Conservation (phyloP, 64 coral and sea anemone species). For the Stylophora pistillata region DNA sequence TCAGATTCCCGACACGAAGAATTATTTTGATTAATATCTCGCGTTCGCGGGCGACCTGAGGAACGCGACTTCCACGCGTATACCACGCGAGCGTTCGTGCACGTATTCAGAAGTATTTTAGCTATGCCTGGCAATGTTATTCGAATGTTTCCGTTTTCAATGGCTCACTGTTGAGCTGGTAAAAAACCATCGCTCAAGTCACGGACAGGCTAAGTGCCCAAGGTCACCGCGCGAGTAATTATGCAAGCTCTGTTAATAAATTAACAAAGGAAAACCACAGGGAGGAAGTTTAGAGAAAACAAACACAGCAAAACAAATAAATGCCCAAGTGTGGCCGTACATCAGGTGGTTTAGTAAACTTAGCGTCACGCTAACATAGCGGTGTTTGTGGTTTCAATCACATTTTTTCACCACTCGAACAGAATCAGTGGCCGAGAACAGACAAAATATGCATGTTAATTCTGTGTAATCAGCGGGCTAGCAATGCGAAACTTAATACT, state of each 20-base stretch:
- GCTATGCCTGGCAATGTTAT: conserved; percentile 5
- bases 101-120: neutral
- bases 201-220: neutral
- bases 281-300: conserved; percentile 47
- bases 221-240: conserved; percentile 17
- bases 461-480: neutral
- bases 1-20: too few species aligned
- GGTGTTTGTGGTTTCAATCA: neutral
- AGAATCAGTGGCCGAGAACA: neutral
- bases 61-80: neutral
- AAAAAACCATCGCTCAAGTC: conserved; percentile 19
- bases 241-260: conserved; percentile 38
- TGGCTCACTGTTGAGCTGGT: conserved; percentile 16
- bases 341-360: conserved; percentile 21
- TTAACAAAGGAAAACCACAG: conserved; percentile 37
- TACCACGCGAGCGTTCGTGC: neutral
- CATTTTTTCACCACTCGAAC: neutral
- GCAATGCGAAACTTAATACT: neutral
- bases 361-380: neutral
- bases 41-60: neutral
- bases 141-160: conserved; percentile 29
- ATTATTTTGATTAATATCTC: neutral
- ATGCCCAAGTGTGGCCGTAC: neutral
- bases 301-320: conserved; percentile 41
- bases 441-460: neutral